These are phyloP conservation scores for Chloroceryle amazona DNA, from an alignment of 2,797 vertebrate genomes.

Conservation along the genomic window DNA sequence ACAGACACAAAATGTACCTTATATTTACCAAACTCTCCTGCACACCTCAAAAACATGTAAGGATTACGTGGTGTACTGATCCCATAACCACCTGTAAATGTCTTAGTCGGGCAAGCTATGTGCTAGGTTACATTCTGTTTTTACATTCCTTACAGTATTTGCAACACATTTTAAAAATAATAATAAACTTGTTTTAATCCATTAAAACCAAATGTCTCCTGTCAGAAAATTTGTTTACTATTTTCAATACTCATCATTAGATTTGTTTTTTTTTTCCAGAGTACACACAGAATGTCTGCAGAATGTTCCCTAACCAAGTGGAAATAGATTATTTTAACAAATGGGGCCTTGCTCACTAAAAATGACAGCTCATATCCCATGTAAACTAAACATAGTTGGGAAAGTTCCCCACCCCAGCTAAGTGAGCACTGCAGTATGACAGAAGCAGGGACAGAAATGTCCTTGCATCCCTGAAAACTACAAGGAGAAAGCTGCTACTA, in stretches of 20 bases:
- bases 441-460: background rate
- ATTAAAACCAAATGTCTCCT: conserved; percentile 10
- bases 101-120: background rate
- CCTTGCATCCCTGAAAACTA: background rate
- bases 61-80: background rate
- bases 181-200: conserved; percentile 41
- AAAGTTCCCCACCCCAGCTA: background rate
- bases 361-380: background rate
- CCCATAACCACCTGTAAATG: background rate
- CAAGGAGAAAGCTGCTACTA: background rate
- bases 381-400: background rate
- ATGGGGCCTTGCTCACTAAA: background rate
- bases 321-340: conserved; percentile 43
- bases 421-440: background rate
- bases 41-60: background rate
- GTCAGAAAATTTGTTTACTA: conserved; percentile 51
- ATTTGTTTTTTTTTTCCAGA: conserved; percentile 42
- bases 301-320: conserved; percentile 37
- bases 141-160: conserved; percentile 31
- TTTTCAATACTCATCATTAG: conserved; percentile 53
- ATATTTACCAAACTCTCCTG: background rate
- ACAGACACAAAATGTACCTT: background rate
- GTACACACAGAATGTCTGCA: conserved; percentile 32
- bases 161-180: conserved; percentile 1
- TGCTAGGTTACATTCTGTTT: background rate